phyloP scores from a whole-genome alignment of 2,113 vertebrate species.

The Neogobius melanostomus region DNA sequence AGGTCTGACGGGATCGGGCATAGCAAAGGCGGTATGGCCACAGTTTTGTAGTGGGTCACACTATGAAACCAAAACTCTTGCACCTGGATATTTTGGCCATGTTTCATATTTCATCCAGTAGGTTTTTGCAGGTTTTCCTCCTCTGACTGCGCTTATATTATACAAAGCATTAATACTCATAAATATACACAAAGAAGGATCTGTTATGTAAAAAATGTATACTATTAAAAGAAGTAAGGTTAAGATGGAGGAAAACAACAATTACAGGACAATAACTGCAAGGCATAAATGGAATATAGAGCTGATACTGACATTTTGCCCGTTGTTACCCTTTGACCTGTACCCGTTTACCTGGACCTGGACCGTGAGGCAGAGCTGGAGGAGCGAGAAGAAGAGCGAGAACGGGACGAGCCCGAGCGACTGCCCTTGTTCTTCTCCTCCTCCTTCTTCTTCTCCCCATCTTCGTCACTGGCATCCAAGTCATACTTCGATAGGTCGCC shows the following conservation, averaged over 20 bases:
- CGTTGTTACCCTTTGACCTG: constrained; percentile 99
- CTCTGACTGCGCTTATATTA: not conserved
- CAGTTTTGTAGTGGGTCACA: too few species aligned
- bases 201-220: not conserved
- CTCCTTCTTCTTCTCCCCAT: constrained; percentile 74
- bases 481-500: constrained; percentile 97
- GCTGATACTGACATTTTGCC: constrained; percentile 99
- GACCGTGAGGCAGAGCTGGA: constrained; percentile 98
- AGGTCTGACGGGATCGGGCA: too few species aligned
- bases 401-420: constrained; percentile 89
- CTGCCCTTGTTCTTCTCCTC: constrained; percentile 81
- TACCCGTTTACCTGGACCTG: constrained; percentile 99
- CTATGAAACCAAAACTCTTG: too few species aligned
- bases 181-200: not conserved
- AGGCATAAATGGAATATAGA: constrained; percentile 82
- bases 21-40: too few species aligned
- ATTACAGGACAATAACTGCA: not conserved
- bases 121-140: not conserved
- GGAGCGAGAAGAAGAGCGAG: constrained; percentile 80
- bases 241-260: not conserved
- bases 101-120: too few species aligned
- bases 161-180: too few species aligned
- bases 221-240: not conserved
- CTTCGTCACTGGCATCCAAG: constrained; percentile 90
- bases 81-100: too few species aligned